phyloP scores from a whole-genome alignment of 2,797 vertebrate genomes.

The Tamandua tetradactyla region DNA sequence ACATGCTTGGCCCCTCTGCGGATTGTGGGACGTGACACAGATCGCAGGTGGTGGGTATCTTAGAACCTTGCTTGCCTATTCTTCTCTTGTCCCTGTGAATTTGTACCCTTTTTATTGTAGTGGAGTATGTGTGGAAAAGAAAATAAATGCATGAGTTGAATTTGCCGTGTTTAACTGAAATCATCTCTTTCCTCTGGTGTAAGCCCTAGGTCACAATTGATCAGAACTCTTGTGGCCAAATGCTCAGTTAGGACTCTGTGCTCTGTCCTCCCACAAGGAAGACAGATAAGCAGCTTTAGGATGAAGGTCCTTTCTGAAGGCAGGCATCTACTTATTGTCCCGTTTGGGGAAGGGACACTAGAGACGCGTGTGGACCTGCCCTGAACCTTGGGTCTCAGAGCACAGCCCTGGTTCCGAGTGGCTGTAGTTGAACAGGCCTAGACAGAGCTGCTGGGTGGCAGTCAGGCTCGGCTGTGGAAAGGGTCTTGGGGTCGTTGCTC shows the following conservation, averaged over 20 bases:
- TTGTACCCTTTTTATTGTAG: neutral
- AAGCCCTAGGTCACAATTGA: no score
- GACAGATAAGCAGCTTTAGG: fast-evolving
- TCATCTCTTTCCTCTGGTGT: fast-evolving
- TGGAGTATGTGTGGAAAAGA: neutral
- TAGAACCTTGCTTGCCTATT: no score
- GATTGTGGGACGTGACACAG: no score
- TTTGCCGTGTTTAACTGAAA: no score
- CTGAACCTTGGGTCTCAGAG: no score
- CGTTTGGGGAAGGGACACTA: neutral
- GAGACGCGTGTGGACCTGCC: neutral
- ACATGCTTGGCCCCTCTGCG: no score
- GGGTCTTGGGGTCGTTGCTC: neutral
- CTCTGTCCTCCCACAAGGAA: neutral
- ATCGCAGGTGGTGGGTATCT: neutral
- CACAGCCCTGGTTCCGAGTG: no score
- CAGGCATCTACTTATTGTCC: fast-evolving
- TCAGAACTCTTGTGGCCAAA: neutral
- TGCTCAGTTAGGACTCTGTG: neutral
- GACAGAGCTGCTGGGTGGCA: fast-evolving
- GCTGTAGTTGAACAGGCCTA: neutral
- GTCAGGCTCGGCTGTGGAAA: no score
- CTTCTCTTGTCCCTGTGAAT: fast-evolving
- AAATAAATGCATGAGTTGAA: fast-evolving
- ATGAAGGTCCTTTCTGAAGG: neutral